These are phyloP conservation scores for Acanthopleura granulata DNA, from an alignment of 2,888 invertebrate genomes.

Conservation along the genomic window DNA sequence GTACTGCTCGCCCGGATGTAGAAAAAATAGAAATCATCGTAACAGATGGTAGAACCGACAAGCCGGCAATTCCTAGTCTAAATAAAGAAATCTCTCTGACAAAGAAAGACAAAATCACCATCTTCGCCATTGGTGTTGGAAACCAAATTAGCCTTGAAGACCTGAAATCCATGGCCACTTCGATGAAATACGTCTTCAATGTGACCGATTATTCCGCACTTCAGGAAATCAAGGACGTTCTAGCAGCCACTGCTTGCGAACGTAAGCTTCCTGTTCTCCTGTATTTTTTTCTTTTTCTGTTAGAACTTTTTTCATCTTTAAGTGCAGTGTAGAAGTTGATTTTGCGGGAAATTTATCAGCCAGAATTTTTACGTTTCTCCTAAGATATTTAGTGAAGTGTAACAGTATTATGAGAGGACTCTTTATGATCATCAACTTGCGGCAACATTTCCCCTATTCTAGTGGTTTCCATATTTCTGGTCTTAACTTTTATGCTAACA, in stretches of 20 bases:
- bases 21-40: not conserved
- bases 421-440: too few relatives aligned
- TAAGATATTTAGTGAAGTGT: too few relatives aligned
- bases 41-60: not conserved
- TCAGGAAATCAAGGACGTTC: not conserved
- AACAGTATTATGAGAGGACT: too few relatives aligned
- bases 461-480: too few relatives aligned
- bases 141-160: not conserved
- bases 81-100: not conserved
- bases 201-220: not conserved
- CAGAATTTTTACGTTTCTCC: too few relatives aligned
- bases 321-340: too few relatives aligned
- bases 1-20: not conserved
- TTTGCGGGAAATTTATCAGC: too few relatives aligned
- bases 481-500: too few relatives aligned
- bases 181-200: not conserved
- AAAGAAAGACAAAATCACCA: not conserved
- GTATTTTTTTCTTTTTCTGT: too few relatives aligned
- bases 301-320: too few relatives aligned
- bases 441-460: too few relatives aligned
- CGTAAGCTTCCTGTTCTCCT: not conserved
- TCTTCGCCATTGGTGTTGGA: slow-evolving; percentile 1
- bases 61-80: not conserved
- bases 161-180: not conserved
- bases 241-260: not conserved